Evolutionary conservation across 1,140 invertebrate genomes (phyloP), one percentile per base, ranked within the genome.

Genomic region (Drosophila insularis): DNA sequence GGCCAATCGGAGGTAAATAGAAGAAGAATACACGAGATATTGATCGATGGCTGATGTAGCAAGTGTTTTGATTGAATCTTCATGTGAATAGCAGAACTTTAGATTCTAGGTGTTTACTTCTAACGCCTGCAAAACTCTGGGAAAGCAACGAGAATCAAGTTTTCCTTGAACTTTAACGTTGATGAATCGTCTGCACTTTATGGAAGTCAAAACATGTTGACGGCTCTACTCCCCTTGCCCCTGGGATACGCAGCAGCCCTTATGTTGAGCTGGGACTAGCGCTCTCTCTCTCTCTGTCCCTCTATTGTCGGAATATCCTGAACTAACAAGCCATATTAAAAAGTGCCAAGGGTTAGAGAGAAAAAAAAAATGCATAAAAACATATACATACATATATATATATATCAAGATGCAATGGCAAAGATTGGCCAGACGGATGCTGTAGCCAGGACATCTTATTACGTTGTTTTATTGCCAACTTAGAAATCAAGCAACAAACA

Each of bases 381-480:
- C 71, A 72, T 35, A 56, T 13, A 59, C 13, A 37, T 27, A 27
- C 5, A 13, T 19, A 17, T 53, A 61, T 64, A 13, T 40, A 74
- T 78, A 78, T 77, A 77, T 80, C 68, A 78, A 74, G 74, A 58
- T 63, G 81, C 70, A 71, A 54, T 77, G 68, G 71, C 62, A 70
- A 74, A 78, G 80, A 74, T 74, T 81, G 64, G 14, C 39, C 59
- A 35, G 14, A 37, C 54, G 39, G 39, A 23, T 27, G 55, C n/a
- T 31, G 59, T 27, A 54, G 10, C 14, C n/a, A 69, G 66, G 68
- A 82, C 82, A 87, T 80, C 84, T 87, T 87, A 87, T 87, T 87
- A 89, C 84, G 80, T 80, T 89, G 85, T 84, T 87, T 87, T 87
- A 87, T 87, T 80, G 84, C 81, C 77, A 85, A 76, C 80, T 84